phyloP scores from a whole-genome alignment of 2,797 vertebrate genomes.

The Paratrypauchen microcephalus region DNA sequence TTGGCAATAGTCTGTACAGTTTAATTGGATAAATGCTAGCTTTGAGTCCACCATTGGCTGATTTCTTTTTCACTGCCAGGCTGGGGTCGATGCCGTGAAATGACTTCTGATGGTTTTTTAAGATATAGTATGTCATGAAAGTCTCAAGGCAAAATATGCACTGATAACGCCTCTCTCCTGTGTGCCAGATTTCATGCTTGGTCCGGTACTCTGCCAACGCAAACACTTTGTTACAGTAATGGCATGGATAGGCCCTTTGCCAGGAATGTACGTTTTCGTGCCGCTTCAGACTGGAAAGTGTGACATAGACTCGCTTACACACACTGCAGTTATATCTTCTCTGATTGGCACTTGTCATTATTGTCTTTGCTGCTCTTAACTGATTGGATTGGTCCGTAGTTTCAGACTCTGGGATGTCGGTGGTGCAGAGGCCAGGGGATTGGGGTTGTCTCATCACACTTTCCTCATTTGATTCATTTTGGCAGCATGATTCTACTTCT shows the following conservation, averaged over 20 bases:
- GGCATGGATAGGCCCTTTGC: constrained; percentile 96
- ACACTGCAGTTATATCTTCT: constrained; percentile 90
- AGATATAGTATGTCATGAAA: constrained; percentile 98
- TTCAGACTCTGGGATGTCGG: constrained; percentile 59
- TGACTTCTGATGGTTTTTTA: constrained; percentile 98
- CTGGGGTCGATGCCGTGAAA: constrained; percentile 96
- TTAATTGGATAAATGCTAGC: constrained; percentile 94
- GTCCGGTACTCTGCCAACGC: constrained; percentile 97
- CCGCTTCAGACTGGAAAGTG: constrained; percentile 92
- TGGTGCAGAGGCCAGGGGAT: constrained; percentile 63
- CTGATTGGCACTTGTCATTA: constrained; percentile 81
- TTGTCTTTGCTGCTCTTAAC: constrained; percentile 73
- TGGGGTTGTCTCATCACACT: constrained; percentile 45
- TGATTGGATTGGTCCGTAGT: constrained; percentile 57
- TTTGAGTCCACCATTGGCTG: constrained; percentile 89
- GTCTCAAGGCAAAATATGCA: constrained; percentile 98
- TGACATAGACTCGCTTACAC: constrained; percentile 94
- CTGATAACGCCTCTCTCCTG: constrained; percentile 95
- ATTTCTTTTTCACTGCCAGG: constrained; percentile 91
- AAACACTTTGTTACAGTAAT: constrained; percentile 98
- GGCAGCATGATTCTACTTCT: constrained; percentile 34
- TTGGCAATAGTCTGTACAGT: constrained; percentile 94
- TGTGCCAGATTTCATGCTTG: constrained; percentile 98
- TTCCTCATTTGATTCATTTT: constrained; percentile 46
- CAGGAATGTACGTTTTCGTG: constrained; percentile 98